Evolutionary conservation across 2,113 vertebrate species (phyloP), one percentile per base, ranked within the genome.

Genomic region (Aphyosemion australe): DNA sequence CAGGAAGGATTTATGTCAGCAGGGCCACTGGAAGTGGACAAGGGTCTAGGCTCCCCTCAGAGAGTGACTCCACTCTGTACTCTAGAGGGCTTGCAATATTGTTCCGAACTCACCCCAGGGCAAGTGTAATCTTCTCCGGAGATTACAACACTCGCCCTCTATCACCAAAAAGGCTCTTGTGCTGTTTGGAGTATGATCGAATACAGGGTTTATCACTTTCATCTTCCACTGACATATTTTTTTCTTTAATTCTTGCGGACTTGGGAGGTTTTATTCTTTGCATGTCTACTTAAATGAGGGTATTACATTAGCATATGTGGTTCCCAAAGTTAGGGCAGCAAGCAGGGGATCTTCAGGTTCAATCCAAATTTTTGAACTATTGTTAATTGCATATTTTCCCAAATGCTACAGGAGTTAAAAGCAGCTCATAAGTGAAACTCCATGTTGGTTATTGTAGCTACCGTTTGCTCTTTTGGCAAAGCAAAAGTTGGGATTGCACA

Each of bases 71-170:
- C 77, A 61, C 79, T 82, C 83, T 62, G 71, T 61, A 76, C 67
- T 81, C 66, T 67, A 67, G 76, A 84, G 43, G 76, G 82, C 83
- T 48, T 12, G 78, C 73, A 88, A 87, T 89, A 89, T 88, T 88
- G 81, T 87, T 87, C 74, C 56, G 18, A 74, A 73, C 75, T 81
- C 83, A 84, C 90, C 84, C 63, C 45, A 41, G 84, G 85, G 85
- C 83, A 79, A 26, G 42, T 82, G 85, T 86, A 90, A 91, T 90
- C 88, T 90, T 88, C 87, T 88, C 82, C 67, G 77, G 80, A 88
- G 82, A 90, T 90, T 88, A 86, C 82, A 84, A 65, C 66, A 62
- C 78, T 73, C 77, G 64, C 69, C 66, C 52, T 58, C 69, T 51
- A 79, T 78, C 76, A 67, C 65, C 32, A 47, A 71, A 70, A 48